phyloP scores from a whole-genome alignment of 2,113 vertebrate genomes.

The Axis porcinus region DNA sequence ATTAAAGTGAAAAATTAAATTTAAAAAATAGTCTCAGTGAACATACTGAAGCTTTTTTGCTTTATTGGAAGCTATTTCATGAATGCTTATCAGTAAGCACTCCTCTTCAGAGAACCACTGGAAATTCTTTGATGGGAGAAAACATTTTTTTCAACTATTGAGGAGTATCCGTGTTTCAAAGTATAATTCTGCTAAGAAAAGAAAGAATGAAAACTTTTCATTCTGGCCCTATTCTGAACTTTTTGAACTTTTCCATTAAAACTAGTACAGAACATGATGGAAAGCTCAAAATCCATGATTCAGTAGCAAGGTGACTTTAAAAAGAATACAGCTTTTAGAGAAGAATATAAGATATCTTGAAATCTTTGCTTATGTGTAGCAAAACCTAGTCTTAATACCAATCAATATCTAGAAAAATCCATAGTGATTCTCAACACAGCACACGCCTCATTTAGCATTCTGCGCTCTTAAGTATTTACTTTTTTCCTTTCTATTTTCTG shows the following conservation, averaged over 20 bases:
- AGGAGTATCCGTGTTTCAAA: not conserved
- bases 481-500: not conserved
- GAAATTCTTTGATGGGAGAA: not conserved
- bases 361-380: not conserved
- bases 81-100: not conserved
- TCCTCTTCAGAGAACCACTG: not conserved
- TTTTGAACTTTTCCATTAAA: not conserved
- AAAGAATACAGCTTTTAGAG: not conserved
- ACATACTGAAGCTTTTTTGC: not conserved
- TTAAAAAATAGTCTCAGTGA: not conserved
- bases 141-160: not conserved
- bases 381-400: not conserved
- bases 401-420: not conserved
- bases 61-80: not conserved
- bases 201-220: not conserved
- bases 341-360: not conserved
- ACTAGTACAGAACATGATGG: not conserved
- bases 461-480: not conserved
- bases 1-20: not conserved
- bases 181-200: not conserved
- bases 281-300: not conserved
- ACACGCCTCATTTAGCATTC: not conserved
- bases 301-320: not conserved
- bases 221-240: not conserved
- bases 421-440: not conserved